Conservation (phyloP, 2,888 invertebrate genomes). For the Hyles lineata region DNA sequence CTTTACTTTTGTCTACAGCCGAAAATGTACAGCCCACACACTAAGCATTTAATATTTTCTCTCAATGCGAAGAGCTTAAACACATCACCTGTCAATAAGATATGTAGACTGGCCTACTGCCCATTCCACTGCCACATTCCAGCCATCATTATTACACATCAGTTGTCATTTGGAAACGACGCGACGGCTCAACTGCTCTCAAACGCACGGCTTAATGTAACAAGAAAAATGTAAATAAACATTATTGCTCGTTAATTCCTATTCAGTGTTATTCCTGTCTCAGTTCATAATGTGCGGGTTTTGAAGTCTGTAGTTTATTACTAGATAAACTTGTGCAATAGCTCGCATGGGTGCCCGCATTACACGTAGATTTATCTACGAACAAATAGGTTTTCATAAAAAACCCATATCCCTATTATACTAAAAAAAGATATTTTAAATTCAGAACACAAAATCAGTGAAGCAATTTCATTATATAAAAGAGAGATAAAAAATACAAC, state of each 20-base stretch:
- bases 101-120: neutral
- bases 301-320: neutral
- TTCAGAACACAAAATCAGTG: neutral
- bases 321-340: conserved; percentile 12
- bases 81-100: neutral
- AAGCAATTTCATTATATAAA: neutral
- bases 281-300: neutral
- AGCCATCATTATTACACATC: neutral
- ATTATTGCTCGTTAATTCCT: neutral
- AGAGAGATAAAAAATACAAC: neutral
- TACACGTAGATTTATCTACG: conserved; percentile 7
- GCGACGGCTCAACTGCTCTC: neutral
- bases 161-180: neutral
- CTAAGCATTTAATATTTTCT: neutral
- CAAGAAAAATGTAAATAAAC: conserved; percentile 5
- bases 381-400: conserved; percentile 9
- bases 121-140: neutral
- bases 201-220: neutral
- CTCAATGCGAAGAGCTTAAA: neutral
- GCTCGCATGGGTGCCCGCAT: neutral
- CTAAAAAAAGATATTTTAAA: neutral
- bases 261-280: conserved; percentile 2
- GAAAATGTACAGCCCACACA: neutral
- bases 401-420: neutral
- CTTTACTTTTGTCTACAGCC: neutral